Conservation (phyloP, 2,888 invertebrate species). For the Nycteola revayana region DNA sequence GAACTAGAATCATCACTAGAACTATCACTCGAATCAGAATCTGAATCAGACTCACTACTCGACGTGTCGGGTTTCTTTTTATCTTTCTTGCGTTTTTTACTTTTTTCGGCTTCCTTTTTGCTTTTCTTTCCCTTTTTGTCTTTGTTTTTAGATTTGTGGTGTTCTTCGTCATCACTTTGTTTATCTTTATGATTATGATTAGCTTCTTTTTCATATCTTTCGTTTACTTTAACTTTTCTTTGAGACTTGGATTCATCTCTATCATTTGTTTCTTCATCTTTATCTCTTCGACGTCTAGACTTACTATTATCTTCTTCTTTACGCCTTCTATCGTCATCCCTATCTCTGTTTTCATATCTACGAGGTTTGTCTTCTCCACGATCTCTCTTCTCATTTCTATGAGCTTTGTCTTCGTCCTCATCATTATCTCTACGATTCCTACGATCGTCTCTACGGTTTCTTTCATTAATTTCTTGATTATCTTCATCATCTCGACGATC, state of each 20-base stretch:
- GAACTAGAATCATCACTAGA: slow-evolving; percentile 12
- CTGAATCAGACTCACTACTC: slow-evolving; percentile 12
- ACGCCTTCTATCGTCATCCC: slow-evolving; percentile 18
- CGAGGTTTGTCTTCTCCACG: slow-evolving; percentile 19
- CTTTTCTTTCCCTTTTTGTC: slow-evolving; percentile 29
- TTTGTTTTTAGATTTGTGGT: slow-evolving; percentile 15
- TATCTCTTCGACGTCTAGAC: slow-evolving; percentile 13
- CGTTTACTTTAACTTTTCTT: slow-evolving; percentile 8
- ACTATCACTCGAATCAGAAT: neutral
- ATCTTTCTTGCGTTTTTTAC: slow-evolving; percentile 13
- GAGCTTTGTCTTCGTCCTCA: slow-evolving; percentile 14
- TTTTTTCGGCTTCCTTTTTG: slow-evolving; percentile 12
- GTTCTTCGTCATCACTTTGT: slow-evolving; percentile 14
- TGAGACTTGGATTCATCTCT: slow-evolving; percentile 12
- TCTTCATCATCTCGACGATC: neutral
- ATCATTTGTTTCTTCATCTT: slow-evolving; percentile 21
- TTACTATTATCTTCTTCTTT: slow-evolving; percentile 10
- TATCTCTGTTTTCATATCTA: slow-evolving; percentile 20
- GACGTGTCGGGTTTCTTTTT: slow-evolving; percentile 14
- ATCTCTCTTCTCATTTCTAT: slow-evolving; percentile 20
- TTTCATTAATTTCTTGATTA: slow-evolving; percentile 14
- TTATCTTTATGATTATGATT: slow-evolving; percentile 8
- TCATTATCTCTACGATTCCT: slow-evolving; percentile 15
- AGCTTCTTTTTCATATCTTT: slow-evolving; percentile 10
- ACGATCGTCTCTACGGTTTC: slow-evolving; percentile 19